Conservation (phyloP, 2,797 vertebrate species). For the Neostethus bicornis region DNA sequence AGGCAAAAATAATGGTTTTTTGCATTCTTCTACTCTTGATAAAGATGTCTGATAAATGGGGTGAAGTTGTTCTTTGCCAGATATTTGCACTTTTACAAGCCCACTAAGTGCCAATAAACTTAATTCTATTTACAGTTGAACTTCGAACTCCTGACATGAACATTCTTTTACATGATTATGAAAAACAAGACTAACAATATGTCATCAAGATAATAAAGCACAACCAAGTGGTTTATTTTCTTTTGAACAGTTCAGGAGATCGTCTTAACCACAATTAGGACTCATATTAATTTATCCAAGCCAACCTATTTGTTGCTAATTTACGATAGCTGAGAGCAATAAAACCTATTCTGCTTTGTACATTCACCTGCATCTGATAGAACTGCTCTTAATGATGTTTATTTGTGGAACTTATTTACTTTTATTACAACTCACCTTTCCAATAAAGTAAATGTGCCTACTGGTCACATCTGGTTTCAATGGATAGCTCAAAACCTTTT, state of each 20-base stretch:
- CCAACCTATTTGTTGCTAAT: conserved; percentile 26
- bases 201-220: neutral
- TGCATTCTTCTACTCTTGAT: no score
- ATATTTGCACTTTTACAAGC: no score
- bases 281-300: neutral
- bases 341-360: conserved; percentile 30
- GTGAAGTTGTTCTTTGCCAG: no score
- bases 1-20: no score
- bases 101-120: no score
- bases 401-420: conserved; percentile 79
- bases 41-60: no score
- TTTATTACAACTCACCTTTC: conserved; percentile 80
- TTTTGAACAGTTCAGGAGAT: neutral
- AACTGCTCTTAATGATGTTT: conserved; percentile 67
- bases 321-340: conserved; percentile 17
- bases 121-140: no score
- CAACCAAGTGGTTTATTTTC: neutral
- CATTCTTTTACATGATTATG: no score
- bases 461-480: conserved; percentile 80
- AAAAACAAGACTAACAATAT: no score
- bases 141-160: no score
- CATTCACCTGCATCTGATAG: conserved; percentile 44
- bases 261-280: neutral
- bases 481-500: conserved; percentile 73
- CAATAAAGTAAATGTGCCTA: conserved; percentile 73